Base-by-base conservation (phyloP, 2,888 invertebrate genomes). In the Nectonema munidae region DNA sequence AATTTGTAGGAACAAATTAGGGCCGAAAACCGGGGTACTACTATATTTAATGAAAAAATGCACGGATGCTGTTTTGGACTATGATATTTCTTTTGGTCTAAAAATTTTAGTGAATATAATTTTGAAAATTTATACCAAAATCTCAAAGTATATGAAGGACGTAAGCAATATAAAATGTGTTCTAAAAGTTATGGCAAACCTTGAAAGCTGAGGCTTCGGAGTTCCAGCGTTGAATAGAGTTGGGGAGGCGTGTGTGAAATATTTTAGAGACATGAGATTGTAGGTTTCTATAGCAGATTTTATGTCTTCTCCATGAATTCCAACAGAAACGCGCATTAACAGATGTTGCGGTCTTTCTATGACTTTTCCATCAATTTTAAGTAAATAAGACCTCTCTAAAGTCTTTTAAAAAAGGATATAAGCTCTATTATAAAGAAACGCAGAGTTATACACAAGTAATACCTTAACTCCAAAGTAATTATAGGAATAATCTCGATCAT, bases 401-500 rank as follows among this genome's bases (percentile, higher is more conserved):
- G 89, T 95, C 64, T 63, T 47, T 13, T 17, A 52, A 49, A 33
- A 14, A 32, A 41, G 18, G 14, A 18, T n/a, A n/a, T n/a, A n/a
- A n/a, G n/a, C n/a, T n/a, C n/a, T n/a, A n/a, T n/a, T n/a, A n/a
- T n/a, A n/a, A n/a, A n/a, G n/a, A n/a, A n/a, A n/a, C n/a, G n/a
- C n/a, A n/a, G n/a, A n/a, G n/a, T n/a, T n/a, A n/a, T n/a, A n/a
- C n/a, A n/a, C n/a, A n/a, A n/a, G n/a, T n/a, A n/a, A n/a, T 45
- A 53, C 52, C 57, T 86, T 89, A 51, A 89, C 89, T n/a, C 89
- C 95, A 62, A 99, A 95, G 53, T 79, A 95, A 51, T 79, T 83
- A 57, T 86, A 95, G 42, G 67, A 69, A 54, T 76, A 95, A 56
- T 95, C 95, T 47, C 89, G 65, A 51, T 86, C 81, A 54, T 89